Evolutionary conservation across 30 jellyfish, hydroid and myxozoan genomes (phyloP), one percentile per base, ranked within the genome.

Genomic region (Euphysa ruthae): DNA sequence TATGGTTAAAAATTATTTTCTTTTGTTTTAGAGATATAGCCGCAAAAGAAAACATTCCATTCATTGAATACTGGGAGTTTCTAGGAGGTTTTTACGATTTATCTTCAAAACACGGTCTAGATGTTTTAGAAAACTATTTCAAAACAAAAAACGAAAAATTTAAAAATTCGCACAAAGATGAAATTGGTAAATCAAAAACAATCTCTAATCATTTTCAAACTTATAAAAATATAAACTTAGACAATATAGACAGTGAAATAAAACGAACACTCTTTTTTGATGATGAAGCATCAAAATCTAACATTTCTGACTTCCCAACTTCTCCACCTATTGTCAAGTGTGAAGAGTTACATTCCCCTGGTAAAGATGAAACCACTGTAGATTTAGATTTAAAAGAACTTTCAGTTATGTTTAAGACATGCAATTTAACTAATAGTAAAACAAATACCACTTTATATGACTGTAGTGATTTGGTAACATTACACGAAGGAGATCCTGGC

Each of bases 41-140:
- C 0, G 27, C 27, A 4, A 35, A 57, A 23, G 86, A 73, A 21
- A 81, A 70, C 5, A 77, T 87, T 4, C 93, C 94, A 7, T 87
- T 85, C 81, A 49, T 52, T 4, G 97, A 87, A 44, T 87, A 75
- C 35, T 87, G 97, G 97, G 23, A 82, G 1, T 87, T 87, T 61
- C 89, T 87, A 12, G 68, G 54, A 4, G 58, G 85, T 46, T 74
- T 32, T 55, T 69, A 69, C 3, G 73, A 87, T 60, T 27, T 87
- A n/a, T 23, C 75, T 1, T 30, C 94, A 14, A 52, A 25, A 3
- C 5, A 71, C 1, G 97, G 97, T 30, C 85, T 87, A 0, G 18
- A 65, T 22, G 50, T 58, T 22, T 79, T 87, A 1, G 97, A 79
- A 60, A 46, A 71, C 14, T 71, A 79, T 26, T 71, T 79, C 0